A percentile compares a stretch with the other conserved stretches of the same genome.
Evolutionary conservation across 2,888 invertebrate species (phyloP).

Genomic region (Drosophila paracracens): DNA sequence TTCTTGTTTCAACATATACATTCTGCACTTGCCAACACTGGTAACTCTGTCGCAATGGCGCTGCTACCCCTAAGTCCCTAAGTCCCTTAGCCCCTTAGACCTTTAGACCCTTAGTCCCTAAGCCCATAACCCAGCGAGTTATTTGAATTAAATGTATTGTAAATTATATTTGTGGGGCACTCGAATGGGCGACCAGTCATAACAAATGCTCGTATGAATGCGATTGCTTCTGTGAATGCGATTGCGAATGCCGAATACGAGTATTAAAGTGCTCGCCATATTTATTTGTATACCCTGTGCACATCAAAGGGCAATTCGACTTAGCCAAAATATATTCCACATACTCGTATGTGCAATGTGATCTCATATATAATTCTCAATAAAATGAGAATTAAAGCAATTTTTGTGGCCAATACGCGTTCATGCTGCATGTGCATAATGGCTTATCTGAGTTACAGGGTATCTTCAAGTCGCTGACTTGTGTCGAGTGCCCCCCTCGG

Average conservation of each 20-base stretch:
- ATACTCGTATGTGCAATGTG: not conserved
- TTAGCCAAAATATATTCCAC: not conserved
- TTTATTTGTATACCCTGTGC: conserved; percentile 30
- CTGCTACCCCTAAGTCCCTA: conserved; percentile 5
- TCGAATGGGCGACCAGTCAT: conserved; percentile 38
- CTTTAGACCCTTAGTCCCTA: not conserved
- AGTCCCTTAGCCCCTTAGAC: conserved; percentile 4
- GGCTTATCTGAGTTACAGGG: not conserved
- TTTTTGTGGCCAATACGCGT: not conserved
- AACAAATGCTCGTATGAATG: conserved; percentile 32
- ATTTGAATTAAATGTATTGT: conserved; percentile 71
- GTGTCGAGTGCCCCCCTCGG: not conserved
- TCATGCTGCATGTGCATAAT: not conserved
- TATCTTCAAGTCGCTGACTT: not conserved
- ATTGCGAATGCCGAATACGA: conserved; percentile 11
- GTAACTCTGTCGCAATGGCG: conserved; percentile 43
- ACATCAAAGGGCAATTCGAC: not conserved
- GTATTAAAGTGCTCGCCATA: conserved; percentile 35
- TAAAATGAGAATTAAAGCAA: not conserved
- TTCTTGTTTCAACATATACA: conserved; percentile 8
- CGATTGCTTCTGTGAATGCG: conserved; percentile 17
- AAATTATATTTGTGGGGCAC: conserved; percentile 55
- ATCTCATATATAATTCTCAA: not conserved
- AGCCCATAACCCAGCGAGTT: conserved; percentile 40
- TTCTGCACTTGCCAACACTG: conserved; percentile 53